A percentile compares a stretch with the other conserved stretches of the same genome.
These are phyloP conservation scores for Eurytoma californica DNA, from an alignment of 2,888 invertebrate species.

Conservation along the genomic window DNA sequence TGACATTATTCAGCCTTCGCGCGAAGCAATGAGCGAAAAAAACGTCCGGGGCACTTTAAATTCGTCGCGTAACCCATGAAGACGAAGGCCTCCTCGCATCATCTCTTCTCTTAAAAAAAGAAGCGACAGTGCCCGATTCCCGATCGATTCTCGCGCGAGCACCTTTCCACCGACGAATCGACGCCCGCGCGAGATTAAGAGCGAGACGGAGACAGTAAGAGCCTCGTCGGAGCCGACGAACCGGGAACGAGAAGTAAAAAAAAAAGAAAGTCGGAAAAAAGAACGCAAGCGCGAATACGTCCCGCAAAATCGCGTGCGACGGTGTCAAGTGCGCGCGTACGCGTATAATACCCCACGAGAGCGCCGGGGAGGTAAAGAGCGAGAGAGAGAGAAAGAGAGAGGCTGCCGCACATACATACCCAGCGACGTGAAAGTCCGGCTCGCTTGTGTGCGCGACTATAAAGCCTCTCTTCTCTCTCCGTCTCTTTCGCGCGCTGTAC, in stretches of 20 bases:
- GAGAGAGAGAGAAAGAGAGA: slow-evolving; percentile 46
- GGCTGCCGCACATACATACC: slow-evolving; percentile 2
- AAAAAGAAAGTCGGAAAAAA: not conserved
- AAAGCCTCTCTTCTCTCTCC: slow-evolving; percentile 6
- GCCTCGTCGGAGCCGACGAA: too few species aligned
- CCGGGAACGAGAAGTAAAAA: not conserved
- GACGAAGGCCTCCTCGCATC: too few species aligned
- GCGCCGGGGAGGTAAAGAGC: slow-evolving; percentile 29
- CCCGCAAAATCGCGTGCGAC: slow-evolving; percentile 26
- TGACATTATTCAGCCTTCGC: not conserved
- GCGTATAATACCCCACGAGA: not conserved
- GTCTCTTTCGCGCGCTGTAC: slow-evolving; percentile 13
- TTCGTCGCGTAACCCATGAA: too few species aligned
- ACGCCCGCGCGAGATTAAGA: too few species aligned
- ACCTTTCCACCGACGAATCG: too few species aligned
- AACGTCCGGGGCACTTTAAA: too few species aligned
- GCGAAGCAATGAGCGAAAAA: too few species aligned
- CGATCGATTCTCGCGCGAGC: not conserved
- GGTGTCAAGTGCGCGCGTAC: slow-evolving; percentile 35
- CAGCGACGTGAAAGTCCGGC: slow-evolving; percentile 55
- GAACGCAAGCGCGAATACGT: not conserved
- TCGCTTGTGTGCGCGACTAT: slow-evolving; percentile 5
- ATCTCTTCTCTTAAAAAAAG: not conserved
- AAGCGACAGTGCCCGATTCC: not conserved
- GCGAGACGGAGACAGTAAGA: too few species aligned